Evolutionary conservation across 2,797 vertebrate genomes (phyloP), one percentile per base, ranked within the genome.

Genomic region (Kryptopterus vitreolus): DNA sequence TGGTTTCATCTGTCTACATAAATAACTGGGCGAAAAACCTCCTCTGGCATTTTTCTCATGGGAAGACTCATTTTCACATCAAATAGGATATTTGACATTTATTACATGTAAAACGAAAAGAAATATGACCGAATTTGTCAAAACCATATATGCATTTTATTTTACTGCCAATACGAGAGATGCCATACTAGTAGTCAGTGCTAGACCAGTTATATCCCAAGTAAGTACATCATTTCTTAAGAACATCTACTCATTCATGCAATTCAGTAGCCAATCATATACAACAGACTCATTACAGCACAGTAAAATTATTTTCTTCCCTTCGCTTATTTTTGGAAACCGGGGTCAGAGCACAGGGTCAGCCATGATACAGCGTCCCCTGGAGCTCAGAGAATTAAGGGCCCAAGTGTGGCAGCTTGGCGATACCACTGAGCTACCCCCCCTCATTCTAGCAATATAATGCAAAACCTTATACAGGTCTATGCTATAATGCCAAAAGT

Each of bases 81-180:
- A 59, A 50, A 38, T 75, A 57, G 58, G 35, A 69, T 31, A 76
- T 26, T 35, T 80, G 62, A 75, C 52, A 74, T 76, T 75, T 69
- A 58, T 58, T 80, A 68, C 26, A 66, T 53, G 59, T 57, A 24
- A 74, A 74, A 31, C 33, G 65, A 38, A 57, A 66, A 66, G 52
- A 74, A 80, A 66, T 43, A 80, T 35, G 26, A 68, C 24, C 10
- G 52, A 43, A 75, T 63, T 26, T 72, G 29, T 26, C 46, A 74
- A 53, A 72, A 46, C 18, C 35, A 58, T 74, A 18, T n/a, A 80
- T 52, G 33, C 16, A 8, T 15, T 81, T 70, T n/a, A 50, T 24
- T 35, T 11, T 62, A 57, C 48, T 38, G 58, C 43, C 6, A 0
- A 46, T 46, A 20, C 58, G 22, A 68, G 24, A 26, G 18, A 74